Conservation (phyloP, 2,797 vertebrate species). For the Crotalus adamanteus region DNA sequence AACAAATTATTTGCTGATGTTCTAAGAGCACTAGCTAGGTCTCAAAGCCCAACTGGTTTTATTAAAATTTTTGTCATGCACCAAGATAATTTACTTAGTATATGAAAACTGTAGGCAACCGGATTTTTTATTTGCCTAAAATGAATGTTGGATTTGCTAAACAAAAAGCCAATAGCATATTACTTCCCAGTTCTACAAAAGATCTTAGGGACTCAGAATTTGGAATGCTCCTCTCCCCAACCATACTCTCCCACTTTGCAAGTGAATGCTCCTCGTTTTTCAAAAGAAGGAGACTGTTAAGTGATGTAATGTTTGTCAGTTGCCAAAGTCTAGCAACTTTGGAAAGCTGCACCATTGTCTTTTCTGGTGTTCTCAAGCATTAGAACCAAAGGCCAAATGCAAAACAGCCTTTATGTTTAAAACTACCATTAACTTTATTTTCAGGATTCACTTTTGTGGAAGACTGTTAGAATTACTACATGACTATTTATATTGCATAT, state of each 20-base stretch:
- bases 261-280: conserved; percentile 65
- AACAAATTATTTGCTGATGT: conserved; percentile 28
- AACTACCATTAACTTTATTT: conserved; percentile 72
- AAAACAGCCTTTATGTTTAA: conserved; percentile 73
- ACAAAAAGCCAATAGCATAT: conserved; percentile 20
- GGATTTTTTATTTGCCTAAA: conserved; percentile 40
- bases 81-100: conserved; percentile 67
- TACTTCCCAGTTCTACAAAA: conserved; percentile 53
- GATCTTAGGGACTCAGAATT: conserved; percentile 55
- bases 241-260: conserved; percentile 46
- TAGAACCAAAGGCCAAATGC: conserved; percentile 79
- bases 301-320: conserved; percentile 62
- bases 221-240: not conserved
- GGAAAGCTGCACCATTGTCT: conserved; percentile 67
- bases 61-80: conserved; percentile 50
- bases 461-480: conserved; percentile 71
- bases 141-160: conserved; percentile 33
- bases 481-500: conserved; percentile 72
- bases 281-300: conserved; percentile 46
- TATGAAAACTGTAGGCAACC: conserved; percentile 51
- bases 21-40: conserved; percentile 35
- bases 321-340: conserved; percentile 71
- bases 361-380: conserved; percentile 70
- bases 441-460: conserved; percentile 69
- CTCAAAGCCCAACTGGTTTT: conserved; percentile 54